Evolutionary conservation across 2,797 vertebrate genomes (phyloP).

Genomic region (Huso huso): DNA sequence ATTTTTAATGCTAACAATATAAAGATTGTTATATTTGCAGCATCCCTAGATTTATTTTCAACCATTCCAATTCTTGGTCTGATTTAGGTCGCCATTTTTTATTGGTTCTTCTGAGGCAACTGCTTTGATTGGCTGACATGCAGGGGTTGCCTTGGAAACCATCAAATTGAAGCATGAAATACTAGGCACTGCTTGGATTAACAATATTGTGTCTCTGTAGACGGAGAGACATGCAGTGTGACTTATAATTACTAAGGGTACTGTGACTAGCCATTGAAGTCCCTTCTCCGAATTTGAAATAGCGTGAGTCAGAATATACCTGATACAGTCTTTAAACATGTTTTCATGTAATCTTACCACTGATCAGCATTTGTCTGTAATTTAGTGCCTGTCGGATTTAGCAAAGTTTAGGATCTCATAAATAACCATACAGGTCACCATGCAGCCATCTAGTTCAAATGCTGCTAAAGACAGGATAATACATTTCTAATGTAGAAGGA

Average conservation of each 20-base stretch:
- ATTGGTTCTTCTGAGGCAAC: neutral
- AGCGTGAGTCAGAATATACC: no score
- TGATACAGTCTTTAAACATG: no score
- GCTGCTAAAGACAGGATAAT: no score
- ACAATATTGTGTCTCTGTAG: neutral
- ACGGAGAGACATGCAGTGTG: neutral
- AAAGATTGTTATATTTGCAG: neutral
- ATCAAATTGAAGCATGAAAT: slow-evolving; percentile 8
- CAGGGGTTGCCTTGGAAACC: slow-evolving; percentile 15
- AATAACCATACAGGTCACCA: no score
- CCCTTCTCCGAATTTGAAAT: no score
- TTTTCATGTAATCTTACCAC: no score
- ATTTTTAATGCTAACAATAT: neutral
- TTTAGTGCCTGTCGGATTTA: no score
- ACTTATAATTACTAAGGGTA: slow-evolving; percentile 3
- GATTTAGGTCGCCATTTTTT: slow-evolving; percentile 9
- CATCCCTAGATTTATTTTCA: neutral
- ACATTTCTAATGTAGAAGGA: no score
- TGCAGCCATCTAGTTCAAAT: no score
- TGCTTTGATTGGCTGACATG: slow-evolving; percentile 10
- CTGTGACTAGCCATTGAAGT: no score
- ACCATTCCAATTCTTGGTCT: neutral
- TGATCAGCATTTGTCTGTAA: no score
- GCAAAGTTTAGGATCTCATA: no score
- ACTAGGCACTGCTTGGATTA: slow-evolving; percentile 7